These are phyloP conservation scores for Cryptoblepharus egeriae DNA, from an alignment of 2,797 vertebrate species.

Conservation along the genomic window DNA sequence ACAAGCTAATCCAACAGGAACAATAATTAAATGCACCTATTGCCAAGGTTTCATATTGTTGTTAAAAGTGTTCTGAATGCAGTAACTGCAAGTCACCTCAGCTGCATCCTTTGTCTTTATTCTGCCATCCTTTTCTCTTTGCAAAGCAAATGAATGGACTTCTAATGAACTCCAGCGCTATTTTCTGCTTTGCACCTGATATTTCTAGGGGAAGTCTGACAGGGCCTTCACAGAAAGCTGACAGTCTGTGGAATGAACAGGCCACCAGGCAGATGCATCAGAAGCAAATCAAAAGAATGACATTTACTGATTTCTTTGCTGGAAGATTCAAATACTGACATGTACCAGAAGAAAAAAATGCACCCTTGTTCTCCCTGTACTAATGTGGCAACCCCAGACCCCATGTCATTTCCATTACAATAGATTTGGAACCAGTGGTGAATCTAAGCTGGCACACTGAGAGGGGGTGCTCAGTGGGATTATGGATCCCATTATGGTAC, in stretches of 20 bases:
- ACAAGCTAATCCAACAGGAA: neutral
- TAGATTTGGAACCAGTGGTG: fast-evolving
- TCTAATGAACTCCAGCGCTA: fast-evolving
- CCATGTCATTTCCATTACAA: neutral
- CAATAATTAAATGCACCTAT: neutral
- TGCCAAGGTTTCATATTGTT: neutral
- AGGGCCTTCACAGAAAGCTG: fast-evolving
- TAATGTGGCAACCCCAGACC: too few species aligned
- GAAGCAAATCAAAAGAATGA: conserved; percentile 6
- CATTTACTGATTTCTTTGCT: fast-evolving
- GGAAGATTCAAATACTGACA: neutral
- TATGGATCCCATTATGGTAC: neutral
- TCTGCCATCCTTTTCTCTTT: fast-evolving
- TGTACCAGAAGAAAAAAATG: fast-evolving
- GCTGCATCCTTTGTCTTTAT: conserved; percentile 8
- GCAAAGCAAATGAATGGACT: fast-evolving
- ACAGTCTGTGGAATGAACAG: neutral
- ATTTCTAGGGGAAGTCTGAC: neutral
- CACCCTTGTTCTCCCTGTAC: neutral
- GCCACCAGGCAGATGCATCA: neutral
- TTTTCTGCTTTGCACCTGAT: neutral
- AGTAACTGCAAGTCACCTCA: neutral
- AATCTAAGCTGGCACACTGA: neutral
- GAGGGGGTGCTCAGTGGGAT: neutral
- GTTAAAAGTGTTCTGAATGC: neutral